A percentile compares a stretch with the other conserved stretches of the same genome.
Conservation (phyloP, 1,140 invertebrate genomes). For the Hyles euphorbiae region DNA sequence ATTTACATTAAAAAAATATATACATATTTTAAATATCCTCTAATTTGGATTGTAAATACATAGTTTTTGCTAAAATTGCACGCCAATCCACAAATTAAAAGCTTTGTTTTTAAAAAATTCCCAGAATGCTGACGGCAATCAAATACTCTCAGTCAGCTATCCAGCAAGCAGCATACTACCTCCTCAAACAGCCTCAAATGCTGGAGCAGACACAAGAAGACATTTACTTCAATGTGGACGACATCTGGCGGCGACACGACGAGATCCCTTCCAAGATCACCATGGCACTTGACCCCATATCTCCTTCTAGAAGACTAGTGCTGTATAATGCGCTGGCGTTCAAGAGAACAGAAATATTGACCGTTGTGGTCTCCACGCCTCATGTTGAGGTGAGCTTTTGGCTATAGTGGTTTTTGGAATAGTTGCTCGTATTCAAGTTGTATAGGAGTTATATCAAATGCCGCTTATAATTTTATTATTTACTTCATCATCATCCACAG, state of each 20-base stretch:
- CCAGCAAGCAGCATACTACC: constrained; percentile 81
- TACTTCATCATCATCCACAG: no score
- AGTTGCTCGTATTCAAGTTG: no score
- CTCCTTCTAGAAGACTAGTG: constrained; percentile 73
- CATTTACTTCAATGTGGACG: constrained; percentile 70
- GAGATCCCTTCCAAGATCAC: constrained; percentile 63
- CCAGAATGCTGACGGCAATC: constrained; percentile 80
- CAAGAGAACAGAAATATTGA: constrained; percentile 72
- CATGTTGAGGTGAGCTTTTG: constrained; percentile 67
- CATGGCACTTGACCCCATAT: constrained; percentile 63
- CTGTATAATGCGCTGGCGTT: constrained; percentile 75
- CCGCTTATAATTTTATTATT: no score
- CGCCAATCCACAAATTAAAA: no score
- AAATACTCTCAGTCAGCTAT: constrained; percentile 82
- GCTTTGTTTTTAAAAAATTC: constrained; percentile 1
- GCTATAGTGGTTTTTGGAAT: constrained; percentile 3
- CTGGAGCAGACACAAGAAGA: constrained; percentile 56
- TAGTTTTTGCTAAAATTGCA: no score
- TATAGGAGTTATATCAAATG: no score
- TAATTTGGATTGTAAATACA: no score
- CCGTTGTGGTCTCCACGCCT: constrained; percentile 74
- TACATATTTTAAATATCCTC: no score
- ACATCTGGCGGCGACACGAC: constrained; percentile 64
- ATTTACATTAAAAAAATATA: no score
- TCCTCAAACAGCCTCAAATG: constrained; percentile 74